Base-by-base conservation (phyloP, 1,140 invertebrate species). In the Popillia japonica region DNA sequence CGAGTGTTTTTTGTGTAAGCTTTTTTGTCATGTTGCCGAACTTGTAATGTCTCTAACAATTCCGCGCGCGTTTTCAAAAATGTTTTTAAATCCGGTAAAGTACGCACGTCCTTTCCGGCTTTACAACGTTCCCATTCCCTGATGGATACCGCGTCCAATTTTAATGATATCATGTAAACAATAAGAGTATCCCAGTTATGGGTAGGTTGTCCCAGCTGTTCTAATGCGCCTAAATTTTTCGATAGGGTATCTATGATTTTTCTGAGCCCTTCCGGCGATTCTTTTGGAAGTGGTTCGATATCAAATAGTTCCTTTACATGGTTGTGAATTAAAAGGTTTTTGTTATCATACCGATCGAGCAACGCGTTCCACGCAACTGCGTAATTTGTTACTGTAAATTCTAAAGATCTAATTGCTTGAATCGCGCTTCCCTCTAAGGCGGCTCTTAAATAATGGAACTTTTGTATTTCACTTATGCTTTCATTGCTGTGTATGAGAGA, bases 391-490 rank as follows among this genome's bases (percentile, higher is more conserved):
- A 0, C 61, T 10, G 17, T 23, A 10, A 68, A 34, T 34, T 78
- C 79, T 3, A 84, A 76, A 11, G 78, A 78, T 9, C 77, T 40
- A 40, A 85, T 82, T 6, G 81, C 64, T 59, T 80, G 75, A 14
- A 79, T 14, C 0, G 82, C 79, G 59, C 80, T 78, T 0, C 76
- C 82, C 20, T 79, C 76, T 14, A 84, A 55, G 0, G 80, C 75
- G 40, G 77, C 79, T 75, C 77, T 80, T 22, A 83, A 73, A 64
- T 82, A 85, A 44, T 84, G 81, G 78, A 85, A 83, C 61, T 84
- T 85, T 14, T 83, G 79, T 64, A 83, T 79, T 0, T 77, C 34
- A 6, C 76, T 40, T 9, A 84, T 77, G 22, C 42, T 48, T 0
- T 6, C 44, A 75, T 81, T 78, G 10, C 81, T 68, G 64, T 83